These are phyloP conservation scores for Anguilla rostrata DNA, from an alignment of 2,113 vertebrate species.

Conservation along the genomic window DNA sequence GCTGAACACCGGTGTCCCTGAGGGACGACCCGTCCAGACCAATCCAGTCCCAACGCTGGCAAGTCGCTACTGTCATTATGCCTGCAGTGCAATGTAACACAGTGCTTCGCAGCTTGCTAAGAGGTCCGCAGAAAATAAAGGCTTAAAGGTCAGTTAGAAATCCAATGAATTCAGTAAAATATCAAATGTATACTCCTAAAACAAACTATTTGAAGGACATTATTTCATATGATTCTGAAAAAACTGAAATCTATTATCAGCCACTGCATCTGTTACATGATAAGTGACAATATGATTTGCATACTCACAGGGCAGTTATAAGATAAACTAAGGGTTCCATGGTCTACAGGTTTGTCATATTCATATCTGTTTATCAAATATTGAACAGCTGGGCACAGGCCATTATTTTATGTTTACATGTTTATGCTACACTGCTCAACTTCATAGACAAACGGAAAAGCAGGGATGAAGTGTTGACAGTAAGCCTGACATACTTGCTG, in stretches of 20 bases:
- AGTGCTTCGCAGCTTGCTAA: background rate
- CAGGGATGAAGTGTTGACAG: background rate
- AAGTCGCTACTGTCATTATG: background rate
- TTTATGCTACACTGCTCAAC: background rate
- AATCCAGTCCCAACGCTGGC: background rate
- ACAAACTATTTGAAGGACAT: background rate
- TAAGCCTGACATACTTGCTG: background rate
- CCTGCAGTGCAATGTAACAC: background rate
- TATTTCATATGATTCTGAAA: background rate
- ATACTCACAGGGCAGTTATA: background rate
- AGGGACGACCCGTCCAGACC: slow-evolving; percentile 23
- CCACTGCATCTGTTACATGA: background rate
- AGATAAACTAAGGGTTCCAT: background rate
- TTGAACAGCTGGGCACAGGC: background rate
- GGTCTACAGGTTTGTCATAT: background rate
- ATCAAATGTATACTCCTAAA: background rate
- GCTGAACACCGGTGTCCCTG: slow-evolving; percentile 69
- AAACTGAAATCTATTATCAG: background rate
- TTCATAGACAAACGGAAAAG: background rate
- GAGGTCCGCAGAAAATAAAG: background rate
- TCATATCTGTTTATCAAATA: slow-evolving; percentile 12
- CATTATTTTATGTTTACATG: background rate
- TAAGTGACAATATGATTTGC: background rate
- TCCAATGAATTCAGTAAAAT: background rate
- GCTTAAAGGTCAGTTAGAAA: background rate